Conservation (phyloP, 2,888 invertebrate genomes). For the Carcina quercana region DNA sequence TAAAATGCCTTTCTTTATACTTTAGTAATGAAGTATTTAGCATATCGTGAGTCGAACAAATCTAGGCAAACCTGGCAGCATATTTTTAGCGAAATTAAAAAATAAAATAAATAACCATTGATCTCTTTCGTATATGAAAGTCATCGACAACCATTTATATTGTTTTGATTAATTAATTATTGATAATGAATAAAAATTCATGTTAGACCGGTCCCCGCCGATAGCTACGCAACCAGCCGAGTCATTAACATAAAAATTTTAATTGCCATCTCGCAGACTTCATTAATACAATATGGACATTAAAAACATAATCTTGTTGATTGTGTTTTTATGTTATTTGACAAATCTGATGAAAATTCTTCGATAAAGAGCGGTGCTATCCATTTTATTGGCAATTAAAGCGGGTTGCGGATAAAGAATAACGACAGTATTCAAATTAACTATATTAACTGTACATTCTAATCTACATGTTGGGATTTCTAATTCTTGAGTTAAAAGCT, state of each 20-base stretch:
- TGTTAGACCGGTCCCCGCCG: conserved; percentile 43
- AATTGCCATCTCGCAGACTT: conserved; percentile 44
- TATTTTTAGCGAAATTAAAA: too few relatives aligned
- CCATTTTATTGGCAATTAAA: conserved; percentile 32
- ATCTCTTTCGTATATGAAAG: conserved; percentile 26
- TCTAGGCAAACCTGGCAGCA: too few relatives aligned
- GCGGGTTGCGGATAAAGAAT: conserved; percentile 21
- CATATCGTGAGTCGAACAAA: too few relatives aligned
- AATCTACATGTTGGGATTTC: conserved; percentile 1
- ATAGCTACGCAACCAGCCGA: conserved; percentile 26
- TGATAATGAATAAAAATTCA: conserved; percentile 33
- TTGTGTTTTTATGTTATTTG: conserved; percentile 26
- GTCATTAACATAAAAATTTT: conserved; percentile 64
- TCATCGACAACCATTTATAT: conserved; percentile 41
- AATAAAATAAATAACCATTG: conserved; percentile 1
- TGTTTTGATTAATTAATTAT: conserved; percentile 58
- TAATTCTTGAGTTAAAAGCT: conserved; percentile 1
- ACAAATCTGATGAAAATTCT: conserved; percentile 21
- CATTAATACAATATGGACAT: conserved; percentile 40
- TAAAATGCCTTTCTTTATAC: too few relatives aligned
- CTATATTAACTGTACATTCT: conserved; percentile 4
- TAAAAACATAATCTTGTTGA: conserved; percentile 28
- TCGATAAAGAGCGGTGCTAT: conserved; percentile 22
- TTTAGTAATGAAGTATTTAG: too few relatives aligned
- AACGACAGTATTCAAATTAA: conserved; percentile 26